Percentiles rank a stretch among this genome's conserved stretches.
Evolutionary conservation across 1,140 invertebrate genomes (phyloP).

Genomic region (Dinoponera quadriceps): DNA sequence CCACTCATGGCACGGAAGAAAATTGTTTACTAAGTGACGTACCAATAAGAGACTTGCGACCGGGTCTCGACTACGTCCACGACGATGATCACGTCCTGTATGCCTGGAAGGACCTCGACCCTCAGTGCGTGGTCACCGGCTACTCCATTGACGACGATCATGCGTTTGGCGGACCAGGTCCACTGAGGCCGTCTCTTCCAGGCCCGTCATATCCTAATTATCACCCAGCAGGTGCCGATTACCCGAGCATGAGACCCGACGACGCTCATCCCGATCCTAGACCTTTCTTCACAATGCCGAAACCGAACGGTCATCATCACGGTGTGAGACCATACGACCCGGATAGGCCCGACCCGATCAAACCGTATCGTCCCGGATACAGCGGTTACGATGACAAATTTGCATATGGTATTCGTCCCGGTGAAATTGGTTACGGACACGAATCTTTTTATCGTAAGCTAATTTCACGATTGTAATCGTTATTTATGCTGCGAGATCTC

Average conservation of each 20-base stretch:
- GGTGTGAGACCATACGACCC: conserved; percentile 48
- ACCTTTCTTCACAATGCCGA: conserved; percentile 18
- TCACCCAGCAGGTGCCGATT: background rate
- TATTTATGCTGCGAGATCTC: background rate
- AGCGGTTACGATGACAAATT: conserved; percentile 18
- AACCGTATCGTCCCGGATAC: conserved; percentile 9
- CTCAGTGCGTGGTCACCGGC: conserved; percentile 74
- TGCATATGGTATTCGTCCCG: conserved; percentile 6
- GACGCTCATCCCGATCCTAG: background rate
- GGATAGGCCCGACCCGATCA: conserved; percentile 39
- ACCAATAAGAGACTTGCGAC: conserved; percentile 89
- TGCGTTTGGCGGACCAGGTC: background rate
- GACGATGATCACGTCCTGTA: conserved; percentile 88
- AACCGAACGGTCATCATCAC: conserved; percentile 28
- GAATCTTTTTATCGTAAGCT: conserved; percentile 59
- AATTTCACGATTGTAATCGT: background rate
- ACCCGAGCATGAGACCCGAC: conserved; percentile 18
- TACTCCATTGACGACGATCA: conserved; percentile 34
- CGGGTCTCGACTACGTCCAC: conserved; percentile 88
- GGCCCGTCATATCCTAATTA: background rate
- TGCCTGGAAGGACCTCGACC: conserved; percentile 87
- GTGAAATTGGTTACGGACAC: background rate
- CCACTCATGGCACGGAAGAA: conserved; percentile 67
- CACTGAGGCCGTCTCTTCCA: conserved; percentile 21
- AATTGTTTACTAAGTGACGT: conserved; percentile 91